These are phyloP conservation scores for Papilio polyxenes DNA, from an alignment of 1,140 invertebrate species.

Conservation along the genomic window DNA sequence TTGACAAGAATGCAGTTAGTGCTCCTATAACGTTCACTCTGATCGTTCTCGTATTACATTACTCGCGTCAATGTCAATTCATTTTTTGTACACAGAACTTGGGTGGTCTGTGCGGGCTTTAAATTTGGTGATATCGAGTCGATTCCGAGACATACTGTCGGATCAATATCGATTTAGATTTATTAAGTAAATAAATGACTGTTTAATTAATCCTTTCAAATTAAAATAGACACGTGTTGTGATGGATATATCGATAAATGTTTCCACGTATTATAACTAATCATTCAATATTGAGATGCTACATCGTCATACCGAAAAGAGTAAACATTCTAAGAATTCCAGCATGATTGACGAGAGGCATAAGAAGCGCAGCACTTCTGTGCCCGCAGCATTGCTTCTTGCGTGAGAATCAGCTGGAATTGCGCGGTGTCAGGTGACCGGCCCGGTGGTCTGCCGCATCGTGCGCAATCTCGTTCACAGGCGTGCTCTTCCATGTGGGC, in stretches of 20 bases:
- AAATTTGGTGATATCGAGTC: background rate
- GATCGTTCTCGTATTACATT: slow-evolving; percentile 5
- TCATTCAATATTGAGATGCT: background rate
- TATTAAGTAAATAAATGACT: too few species aligned
- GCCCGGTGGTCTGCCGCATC: slow-evolving; percentile 23
- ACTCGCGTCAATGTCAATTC: slow-evolving; percentile 17
- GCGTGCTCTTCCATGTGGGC: background rate
- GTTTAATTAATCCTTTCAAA: background rate
- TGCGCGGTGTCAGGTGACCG: slow-evolving; percentile 21
- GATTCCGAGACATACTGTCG: background rate
- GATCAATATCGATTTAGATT: background rate
- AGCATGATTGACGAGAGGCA: background rate
- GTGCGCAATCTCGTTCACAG: slow-evolving; percentile 1
- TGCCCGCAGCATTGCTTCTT: background rate
- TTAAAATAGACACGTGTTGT: background rate
- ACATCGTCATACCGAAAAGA: background rate
- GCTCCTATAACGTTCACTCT: background rate
- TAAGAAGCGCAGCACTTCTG: background rate
- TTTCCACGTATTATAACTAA: background rate
- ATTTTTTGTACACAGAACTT: background rate
- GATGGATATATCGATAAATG: background rate
- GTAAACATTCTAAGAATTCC: background rate
- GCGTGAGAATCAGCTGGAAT: slow-evolving; percentile 29
- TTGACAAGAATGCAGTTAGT: slow-evolving; percentile 3
- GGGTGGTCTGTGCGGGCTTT: background rate